Evolutionary conservation across 2,113 vertebrate species (phyloP), one percentile per base, ranked within the genome.

Genomic region (Onychostruthus taczanowskii): DNA sequence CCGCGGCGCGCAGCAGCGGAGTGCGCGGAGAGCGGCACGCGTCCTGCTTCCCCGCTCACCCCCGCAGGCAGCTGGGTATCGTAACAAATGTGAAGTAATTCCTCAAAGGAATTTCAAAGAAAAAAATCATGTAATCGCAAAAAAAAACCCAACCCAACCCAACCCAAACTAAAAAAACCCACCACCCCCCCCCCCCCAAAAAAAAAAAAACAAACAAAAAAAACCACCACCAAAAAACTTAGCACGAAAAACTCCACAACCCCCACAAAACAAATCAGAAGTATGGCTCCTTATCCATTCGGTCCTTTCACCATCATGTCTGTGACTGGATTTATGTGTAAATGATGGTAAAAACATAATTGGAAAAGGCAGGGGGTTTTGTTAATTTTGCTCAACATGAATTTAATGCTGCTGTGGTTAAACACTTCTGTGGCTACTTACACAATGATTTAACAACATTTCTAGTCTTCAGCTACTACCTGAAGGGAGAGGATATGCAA

Each of bases 11-110:
- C 5, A 46, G 43, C 8, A 5, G 76, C 8, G 39, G 19, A 5
- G 6, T 2, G 22, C 7, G 17, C 20, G n/a, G 30, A 9, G 16
- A n/a, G 66, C 31, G 6, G 52, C 31, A 7, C 21, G 0, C 1
- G 52, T 14, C 78, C 63, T 49, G 7, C 49, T 11, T 2, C 35
- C 24, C 24, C 14, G 4, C n/a, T 30, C 30, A 5, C 5, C 55
- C 21, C 59, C 2, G 9, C 43, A 27, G 3, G 18, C 53, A 27
- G 22, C 6, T 7, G 62, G 11, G 1, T 22, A 37, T 61, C 39
- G 10, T 4, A 26, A 6, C 13, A 12, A 59, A 7, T 1, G 27
- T 19, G 11, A 9, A 46, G n/a, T 7, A 5, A 21, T 28, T 53
- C 50, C 31, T 72, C 28, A 19, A 15, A 79, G 39, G 43, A 18